Evolutionary conservation across 2,797 vertebrate species (phyloP).

Genomic region (Micrastur ruficollis): DNA sequence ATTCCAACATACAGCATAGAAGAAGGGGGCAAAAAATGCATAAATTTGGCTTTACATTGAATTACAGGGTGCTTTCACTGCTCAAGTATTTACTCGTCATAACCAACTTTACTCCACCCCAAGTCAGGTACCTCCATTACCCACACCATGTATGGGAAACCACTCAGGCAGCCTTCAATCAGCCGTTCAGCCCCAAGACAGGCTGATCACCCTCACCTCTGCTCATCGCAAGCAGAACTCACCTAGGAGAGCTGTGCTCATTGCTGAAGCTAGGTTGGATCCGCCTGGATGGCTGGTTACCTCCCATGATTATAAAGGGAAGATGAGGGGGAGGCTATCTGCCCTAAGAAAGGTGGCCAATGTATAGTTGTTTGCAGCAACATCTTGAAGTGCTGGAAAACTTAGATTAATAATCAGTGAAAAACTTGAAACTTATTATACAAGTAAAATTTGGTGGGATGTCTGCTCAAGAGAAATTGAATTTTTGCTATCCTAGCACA

Average conservation of each 20-base stretch:
- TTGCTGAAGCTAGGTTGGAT: background rate
- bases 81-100: background rate
- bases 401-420: background rate
- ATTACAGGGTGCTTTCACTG: background rate
- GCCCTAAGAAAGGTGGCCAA: background rate
- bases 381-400: background rate
- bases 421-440: background rate
- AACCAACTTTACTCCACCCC: background rate
- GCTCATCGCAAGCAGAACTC: background rate
- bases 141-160: background rate
- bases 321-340: background rate
- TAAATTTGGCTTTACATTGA: background rate
- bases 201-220: background rate
- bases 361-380: background rate
- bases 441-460: background rate
- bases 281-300: background rate
- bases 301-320: background rate
- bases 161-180: background rate
- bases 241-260: background rate
- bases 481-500: background rate
- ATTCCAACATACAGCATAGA: background rate
- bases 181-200: background rate
- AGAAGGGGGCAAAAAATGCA: background rate
- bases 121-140: background rate
- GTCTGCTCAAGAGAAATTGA: background rate